Evolutionary conservation across 2,113 vertebrate genomes (phyloP).

Genomic region (Elachura formosa): DNA sequence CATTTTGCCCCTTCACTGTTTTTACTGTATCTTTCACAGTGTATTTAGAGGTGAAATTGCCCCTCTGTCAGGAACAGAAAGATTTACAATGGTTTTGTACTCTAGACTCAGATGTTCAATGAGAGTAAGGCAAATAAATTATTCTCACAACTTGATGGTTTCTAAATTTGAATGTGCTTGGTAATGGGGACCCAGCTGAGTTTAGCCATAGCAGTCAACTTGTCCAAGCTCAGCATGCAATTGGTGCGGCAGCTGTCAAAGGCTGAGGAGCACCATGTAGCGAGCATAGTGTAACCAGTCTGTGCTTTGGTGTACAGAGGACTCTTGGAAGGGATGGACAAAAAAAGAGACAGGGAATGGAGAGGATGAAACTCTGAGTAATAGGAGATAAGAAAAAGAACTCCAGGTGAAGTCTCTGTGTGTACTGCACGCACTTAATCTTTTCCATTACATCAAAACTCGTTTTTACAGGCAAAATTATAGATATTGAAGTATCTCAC

Average conservation of each 20-base stretch:
- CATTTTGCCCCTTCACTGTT: background rate
- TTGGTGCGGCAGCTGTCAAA: background rate
- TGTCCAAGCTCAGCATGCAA: background rate
- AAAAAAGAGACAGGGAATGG: background rate
- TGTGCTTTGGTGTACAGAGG: background rate
- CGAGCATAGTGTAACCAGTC: background rate
- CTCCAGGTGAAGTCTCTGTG: background rate
- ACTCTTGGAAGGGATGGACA: background rate
- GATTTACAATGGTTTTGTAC: background rate
- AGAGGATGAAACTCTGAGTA: background rate
- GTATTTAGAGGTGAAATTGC: background rate
- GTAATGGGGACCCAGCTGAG: background rate
- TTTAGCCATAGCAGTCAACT: background rate
- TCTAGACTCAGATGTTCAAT: background rate
- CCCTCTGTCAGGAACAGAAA: background rate
- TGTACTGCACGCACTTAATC: fast-evolving
- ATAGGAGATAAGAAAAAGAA: background rate
- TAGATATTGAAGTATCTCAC: background rate
- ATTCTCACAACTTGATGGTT: background rate
- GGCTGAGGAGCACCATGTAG: background rate
- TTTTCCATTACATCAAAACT: background rate
- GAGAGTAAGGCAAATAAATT: background rate
- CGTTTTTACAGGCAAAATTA: background rate
- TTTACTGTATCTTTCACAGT: background rate
- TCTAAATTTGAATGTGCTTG: background rate